A percentile compares a stretch with the other conserved stretches of the same genome.
Evolutionary conservation across 2,797 vertebrate species (phyloP).

Genomic region (Liasis olivaceus): DNA sequence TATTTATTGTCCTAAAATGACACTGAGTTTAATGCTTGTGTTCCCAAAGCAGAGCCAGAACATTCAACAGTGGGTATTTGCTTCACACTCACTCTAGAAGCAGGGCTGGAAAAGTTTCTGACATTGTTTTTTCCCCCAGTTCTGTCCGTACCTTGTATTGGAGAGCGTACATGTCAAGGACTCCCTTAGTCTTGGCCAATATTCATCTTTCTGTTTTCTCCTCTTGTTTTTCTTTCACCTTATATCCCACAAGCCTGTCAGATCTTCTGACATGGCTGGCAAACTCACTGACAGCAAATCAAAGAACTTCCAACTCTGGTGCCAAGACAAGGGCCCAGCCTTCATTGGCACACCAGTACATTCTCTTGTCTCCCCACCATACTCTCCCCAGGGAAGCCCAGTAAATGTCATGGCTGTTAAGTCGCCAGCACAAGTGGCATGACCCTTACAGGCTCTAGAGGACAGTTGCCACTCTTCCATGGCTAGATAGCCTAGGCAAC

Average conservation of each 20-base stretch:
- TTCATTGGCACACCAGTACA: too few relatives aligned
- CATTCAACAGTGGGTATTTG: neutral
- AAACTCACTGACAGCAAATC: too few relatives aligned
- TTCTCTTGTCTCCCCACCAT: too few relatives aligned
- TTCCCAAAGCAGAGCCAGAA: neutral
- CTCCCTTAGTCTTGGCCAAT: neutral
- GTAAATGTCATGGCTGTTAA: neutral
- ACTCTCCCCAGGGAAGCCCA: too few relatives aligned
- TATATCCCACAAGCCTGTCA: too few relatives aligned
- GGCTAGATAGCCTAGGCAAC: neutral
- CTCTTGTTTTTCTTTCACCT: too few relatives aligned
- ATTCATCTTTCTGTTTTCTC: too few relatives aligned
- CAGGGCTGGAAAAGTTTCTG: neutral
- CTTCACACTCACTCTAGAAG: neutral
- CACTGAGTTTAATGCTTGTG: slow-evolving; percentile 5
- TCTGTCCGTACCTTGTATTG: neutral
- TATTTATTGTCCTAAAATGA: neutral
- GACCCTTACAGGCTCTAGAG: neutral
- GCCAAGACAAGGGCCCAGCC: too few relatives aligned
- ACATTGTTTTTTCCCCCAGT: neutral
- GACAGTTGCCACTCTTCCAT: neutral
- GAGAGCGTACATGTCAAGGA: neutral
- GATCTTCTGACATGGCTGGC: too few relatives aligned
- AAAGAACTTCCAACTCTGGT: too few relatives aligned
- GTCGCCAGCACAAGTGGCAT: neutral